Percentiles rank a stretch among this genome's conserved stretches.
phyloP scores from a whole-genome alignment of 2,888 invertebrate genomes.

The Phymatocera aterrima region DNA sequence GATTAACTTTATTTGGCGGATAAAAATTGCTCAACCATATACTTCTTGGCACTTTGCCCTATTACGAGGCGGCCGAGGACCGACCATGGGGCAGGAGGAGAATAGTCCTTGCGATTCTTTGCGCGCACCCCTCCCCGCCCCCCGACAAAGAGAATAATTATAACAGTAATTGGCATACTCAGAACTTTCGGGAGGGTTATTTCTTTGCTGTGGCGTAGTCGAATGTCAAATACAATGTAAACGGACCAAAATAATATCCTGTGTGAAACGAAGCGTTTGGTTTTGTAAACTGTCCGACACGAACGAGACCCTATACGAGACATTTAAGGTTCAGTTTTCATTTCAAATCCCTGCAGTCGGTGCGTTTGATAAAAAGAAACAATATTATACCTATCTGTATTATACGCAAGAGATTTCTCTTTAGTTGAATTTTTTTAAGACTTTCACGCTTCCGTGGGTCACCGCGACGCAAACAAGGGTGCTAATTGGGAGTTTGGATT shows the following conservation, averaged over 20 bases:
- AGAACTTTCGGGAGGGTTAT: constrained; percentile 12
- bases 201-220: too few species aligned
- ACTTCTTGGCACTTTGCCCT: background rate
- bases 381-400: too few species aligned
- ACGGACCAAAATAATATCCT: too few species aligned
- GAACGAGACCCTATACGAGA: too few species aligned
- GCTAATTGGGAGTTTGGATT: constrained; percentile 42
- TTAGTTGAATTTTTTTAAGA: constrained; percentile 10
- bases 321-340: too few species aligned
- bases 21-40: background rate
- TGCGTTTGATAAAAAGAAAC: too few species aligned
- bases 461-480: constrained; percentile 38
- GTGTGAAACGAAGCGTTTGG: too few species aligned
- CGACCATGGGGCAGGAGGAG: background rate
- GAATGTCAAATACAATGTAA: too few species aligned
- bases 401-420: constrained; percentile 6
- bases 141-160: constrained; percentile 33
- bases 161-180: constrained; percentile 29
- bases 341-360: too few species aligned
- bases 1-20: constrained; percentile 36
- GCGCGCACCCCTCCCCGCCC: too few species aligned
- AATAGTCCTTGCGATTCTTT: constrained; percentile 16
- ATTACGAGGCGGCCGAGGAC: too few species aligned
- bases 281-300: too few species aligned
- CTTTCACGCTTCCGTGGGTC: constrained; percentile 32